A percentile compares a stretch with the other conserved stretches of the same genome.
Evolutionary conservation across 2,888 invertebrate species (phyloP).

Genomic region (Phytoseiulus persimilis): DNA sequence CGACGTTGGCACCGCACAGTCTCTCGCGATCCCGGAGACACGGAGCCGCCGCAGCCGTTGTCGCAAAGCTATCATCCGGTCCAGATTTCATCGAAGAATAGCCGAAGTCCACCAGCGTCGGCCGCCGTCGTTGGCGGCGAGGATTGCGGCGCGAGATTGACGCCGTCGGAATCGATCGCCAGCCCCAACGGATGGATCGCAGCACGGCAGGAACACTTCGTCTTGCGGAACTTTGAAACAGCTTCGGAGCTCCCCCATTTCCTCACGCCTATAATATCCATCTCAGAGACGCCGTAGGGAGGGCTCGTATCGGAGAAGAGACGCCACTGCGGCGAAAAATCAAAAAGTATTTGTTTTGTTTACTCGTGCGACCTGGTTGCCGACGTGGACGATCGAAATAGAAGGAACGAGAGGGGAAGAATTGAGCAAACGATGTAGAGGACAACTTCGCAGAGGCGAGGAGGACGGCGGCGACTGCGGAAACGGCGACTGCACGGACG

Average conservation of each 20-base stretch:
- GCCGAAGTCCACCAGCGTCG: not conserved
- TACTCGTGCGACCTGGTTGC: not conserved
- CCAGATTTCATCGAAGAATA: not conserved
- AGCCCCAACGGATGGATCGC: not conserved
- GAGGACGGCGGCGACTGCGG: not conserved
- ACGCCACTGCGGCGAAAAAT: not conserved
- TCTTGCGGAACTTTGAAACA: not conserved
- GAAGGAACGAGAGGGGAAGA: not conserved
- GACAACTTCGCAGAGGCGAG: not conserved
- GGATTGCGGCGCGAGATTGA: not conserved
- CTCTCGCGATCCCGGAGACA: not conserved
- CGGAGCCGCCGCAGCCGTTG: not conserved
- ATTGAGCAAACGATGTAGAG: not conserved
- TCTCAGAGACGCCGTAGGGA: too few species aligned
- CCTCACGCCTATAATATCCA: not conserved
- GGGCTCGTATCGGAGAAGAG: too few species aligned
- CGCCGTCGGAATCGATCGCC: not conserved
- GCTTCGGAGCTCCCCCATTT: not conserved
- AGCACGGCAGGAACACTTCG: not conserved
- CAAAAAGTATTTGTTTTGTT: not conserved
- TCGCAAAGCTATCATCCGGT: not conserved
- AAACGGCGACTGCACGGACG: too few species aligned
- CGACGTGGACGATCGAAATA: not conserved
- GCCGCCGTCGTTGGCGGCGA: not conserved
- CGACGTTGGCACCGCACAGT: not conserved